A percentile compares a stretch with the other conserved stretches of the same genome.
Evolutionary conservation across 2,888 invertebrate genomes (phyloP).

Genomic region (Megastigmus dorsalis): DNA sequence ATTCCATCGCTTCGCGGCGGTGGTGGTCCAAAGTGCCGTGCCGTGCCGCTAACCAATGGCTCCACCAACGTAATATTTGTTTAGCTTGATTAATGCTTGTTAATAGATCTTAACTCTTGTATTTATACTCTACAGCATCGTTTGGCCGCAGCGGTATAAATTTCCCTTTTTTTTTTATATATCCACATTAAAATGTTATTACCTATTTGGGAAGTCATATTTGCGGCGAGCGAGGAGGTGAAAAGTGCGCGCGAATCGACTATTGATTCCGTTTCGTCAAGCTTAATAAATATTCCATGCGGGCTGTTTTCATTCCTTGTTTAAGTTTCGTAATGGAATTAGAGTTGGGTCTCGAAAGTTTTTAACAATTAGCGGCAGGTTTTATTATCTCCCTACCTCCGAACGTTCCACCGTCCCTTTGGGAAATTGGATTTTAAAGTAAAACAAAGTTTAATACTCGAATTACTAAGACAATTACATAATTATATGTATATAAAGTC

Average conservation of each 20-base stretch:
- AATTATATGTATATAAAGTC: constrained; percentile 42
- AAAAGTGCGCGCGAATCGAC: no score
- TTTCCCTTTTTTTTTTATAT: no score
- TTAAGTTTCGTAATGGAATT: not conserved
- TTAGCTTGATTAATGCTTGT: not conserved
- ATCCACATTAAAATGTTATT: no score
- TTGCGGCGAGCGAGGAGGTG: no score
- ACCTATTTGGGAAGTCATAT: no score
- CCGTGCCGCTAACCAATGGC: no score
- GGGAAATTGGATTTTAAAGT: constrained; percentile 41
- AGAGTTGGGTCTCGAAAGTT: constrained; percentile 6
- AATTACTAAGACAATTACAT: constrained; percentile 41
- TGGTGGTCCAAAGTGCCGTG: no score
- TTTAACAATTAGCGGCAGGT: constrained; percentile 20
- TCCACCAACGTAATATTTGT: no score
- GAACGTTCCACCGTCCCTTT: not conserved
- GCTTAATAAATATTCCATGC: not conserved
- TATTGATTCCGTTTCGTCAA: not conserved
- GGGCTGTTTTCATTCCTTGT: not conserved
- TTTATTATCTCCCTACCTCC: constrained; percentile 12
- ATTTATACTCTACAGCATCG: no score
- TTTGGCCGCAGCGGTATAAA: no score
- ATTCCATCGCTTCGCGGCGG: no score
- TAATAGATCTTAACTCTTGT: not conserved
- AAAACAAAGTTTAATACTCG: constrained; percentile 46